Conservation (phyloP, 2,113 vertebrate species). For the Gambusia holbrooki region DNA sequence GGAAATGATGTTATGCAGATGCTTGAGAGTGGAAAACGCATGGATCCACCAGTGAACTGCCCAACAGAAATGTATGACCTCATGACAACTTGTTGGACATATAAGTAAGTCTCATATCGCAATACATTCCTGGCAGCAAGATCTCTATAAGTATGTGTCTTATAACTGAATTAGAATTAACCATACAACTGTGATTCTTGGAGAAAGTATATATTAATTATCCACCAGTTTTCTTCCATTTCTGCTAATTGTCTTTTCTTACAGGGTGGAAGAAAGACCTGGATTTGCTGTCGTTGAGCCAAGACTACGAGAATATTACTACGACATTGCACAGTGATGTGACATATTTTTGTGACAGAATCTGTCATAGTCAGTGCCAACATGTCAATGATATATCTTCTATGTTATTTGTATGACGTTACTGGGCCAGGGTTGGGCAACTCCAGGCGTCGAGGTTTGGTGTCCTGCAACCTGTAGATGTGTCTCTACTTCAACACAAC, state of each 20-base stretch:
- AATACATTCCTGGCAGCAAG: too few species aligned
- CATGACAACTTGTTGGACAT: conserved; percentile 94
- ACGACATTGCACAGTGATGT: conserved; percentile 88
- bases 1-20: conserved; percentile 91
- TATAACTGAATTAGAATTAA: too few species aligned
- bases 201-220: background rate
- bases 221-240: background rate
- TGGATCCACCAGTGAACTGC: conserved; percentile 86
- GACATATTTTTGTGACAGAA: background rate
- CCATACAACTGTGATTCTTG: background rate
- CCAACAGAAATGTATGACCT: conserved; percentile 89
- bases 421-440: too few species aligned
- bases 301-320: conserved; percentile 91
- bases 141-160: too few species aligned
- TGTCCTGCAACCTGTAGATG: too few species aligned
- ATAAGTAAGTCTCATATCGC: conserved; percentile 83
- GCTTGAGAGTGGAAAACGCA: conserved; percentile 89
- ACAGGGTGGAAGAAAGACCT: conserved; percentile 86
- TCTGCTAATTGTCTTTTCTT: conserved; percentile 37
- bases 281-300: conserved; percentile 85
- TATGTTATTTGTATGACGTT: too few species aligned
- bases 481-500: too few species aligned
- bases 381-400: too few species aligned
- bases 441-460: too few species aligned
- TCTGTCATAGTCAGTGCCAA: too few species aligned